Evolutionary conservation across 2,888 invertebrate species (phyloP).

Genomic region (Drosophila seclusa): DNA sequence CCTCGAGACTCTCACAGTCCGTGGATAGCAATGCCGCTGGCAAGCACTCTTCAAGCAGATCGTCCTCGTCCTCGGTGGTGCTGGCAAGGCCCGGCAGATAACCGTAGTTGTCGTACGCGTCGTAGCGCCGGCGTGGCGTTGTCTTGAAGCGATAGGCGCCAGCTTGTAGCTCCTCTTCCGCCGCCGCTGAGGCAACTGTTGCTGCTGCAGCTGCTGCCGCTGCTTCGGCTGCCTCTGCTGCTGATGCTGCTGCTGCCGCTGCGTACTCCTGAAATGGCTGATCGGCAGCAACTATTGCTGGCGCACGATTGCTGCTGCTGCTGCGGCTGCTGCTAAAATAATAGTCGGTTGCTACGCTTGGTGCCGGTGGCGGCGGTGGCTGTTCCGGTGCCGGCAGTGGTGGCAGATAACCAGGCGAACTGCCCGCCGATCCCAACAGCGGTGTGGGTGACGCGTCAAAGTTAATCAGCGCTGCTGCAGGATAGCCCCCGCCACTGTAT

Average conservation of each 20-base stretch:
- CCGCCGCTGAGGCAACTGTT: slow-evolving; percentile 55
- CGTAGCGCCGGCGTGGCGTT: slow-evolving; percentile 69
- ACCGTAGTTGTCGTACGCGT: slow-evolving; percentile 76
- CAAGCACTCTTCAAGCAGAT: slow-evolving; percentile 68
- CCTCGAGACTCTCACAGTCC: slow-evolving; percentile 73
- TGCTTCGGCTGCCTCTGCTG: slow-evolving; percentile 54
- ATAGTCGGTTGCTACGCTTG: slow-evolving; percentile 71
- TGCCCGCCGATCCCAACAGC: slow-evolving; percentile 70
- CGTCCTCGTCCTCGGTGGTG: slow-evolving; percentile 70
- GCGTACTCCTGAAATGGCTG: slow-evolving; percentile 38
- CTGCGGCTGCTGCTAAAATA: slow-evolving; percentile 59
- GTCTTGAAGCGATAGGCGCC: slow-evolving; percentile 74
- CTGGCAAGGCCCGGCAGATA: slow-evolving; percentile 72
- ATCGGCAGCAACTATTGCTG: slow-evolving; percentile 32
- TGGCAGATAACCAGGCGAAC: slow-evolving; percentile 66
- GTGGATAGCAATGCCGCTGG: slow-evolving; percentile 69
- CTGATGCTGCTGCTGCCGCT: slow-evolving; percentile 52
- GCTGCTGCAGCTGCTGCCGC: slow-evolving; percentile 52
- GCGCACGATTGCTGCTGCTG: slow-evolving; percentile 36
- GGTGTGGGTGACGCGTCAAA: slow-evolving; percentile 78
- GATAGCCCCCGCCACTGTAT: slow-evolving; percentile 70
- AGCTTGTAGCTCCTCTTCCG: slow-evolving; percentile 73
- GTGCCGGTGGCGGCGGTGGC: slow-evolving; percentile 74
- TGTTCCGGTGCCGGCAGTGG: slow-evolving; percentile 58
- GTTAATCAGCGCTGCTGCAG: slow-evolving; percentile 74